Percentiles rank a stretch among this genome's conserved stretches.
Evolutionary conservation across 2,888 invertebrate genomes (phyloP).

Genomic region (Nysson spinosus): DNA sequence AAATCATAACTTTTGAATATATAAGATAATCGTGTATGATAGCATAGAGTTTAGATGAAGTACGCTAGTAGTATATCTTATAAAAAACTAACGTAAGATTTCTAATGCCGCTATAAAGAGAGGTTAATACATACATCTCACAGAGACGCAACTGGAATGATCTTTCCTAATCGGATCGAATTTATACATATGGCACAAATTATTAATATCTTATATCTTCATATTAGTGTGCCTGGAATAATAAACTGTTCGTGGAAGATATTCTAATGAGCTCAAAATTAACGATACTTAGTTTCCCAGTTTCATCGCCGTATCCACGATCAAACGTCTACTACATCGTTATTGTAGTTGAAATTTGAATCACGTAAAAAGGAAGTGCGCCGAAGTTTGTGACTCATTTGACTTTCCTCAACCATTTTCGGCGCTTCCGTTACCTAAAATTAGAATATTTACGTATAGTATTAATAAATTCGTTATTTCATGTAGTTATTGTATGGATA

Average conservation of each 20-base stretch:
- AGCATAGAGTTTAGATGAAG: conserved; percentile 36
- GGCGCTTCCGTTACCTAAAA: conserved; percentile 73
- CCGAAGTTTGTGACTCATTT: conserved; percentile 71
- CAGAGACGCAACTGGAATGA: too few relatives aligned
- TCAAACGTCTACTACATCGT: conserved; percentile 75
- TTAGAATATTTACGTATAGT: too few relatives aligned
- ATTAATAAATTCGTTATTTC: too few relatives aligned
- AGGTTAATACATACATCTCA: conserved; percentile 47
- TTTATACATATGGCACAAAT: conserved; percentile 45
- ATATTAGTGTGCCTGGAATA: conserved; percentile 37
- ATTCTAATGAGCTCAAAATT: conserved; percentile 13
- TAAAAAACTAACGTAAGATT: conserved; percentile 45
- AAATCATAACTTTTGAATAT: conserved; percentile 33
- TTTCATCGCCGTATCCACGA: conserved; percentile 38
- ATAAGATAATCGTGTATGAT: conserved; percentile 24
- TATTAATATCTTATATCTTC: conserved; percentile 9
- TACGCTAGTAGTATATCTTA: conserved; percentile 11
- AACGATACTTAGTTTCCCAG: conserved; percentile 24
- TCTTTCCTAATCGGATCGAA: conserved; percentile 12
- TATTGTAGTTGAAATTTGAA: conserved; percentile 76
- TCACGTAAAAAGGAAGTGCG: conserved; percentile 75
- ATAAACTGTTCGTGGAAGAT: conserved; percentile 30
- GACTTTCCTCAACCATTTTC: conserved; percentile 75
- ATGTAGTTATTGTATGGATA: too few relatives aligned
- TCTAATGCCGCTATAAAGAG: conserved; percentile 48